phyloP scores from a whole-genome alignment of 92 coral and sea anemone species.

The Zoanthus sansibaricus region DNA sequence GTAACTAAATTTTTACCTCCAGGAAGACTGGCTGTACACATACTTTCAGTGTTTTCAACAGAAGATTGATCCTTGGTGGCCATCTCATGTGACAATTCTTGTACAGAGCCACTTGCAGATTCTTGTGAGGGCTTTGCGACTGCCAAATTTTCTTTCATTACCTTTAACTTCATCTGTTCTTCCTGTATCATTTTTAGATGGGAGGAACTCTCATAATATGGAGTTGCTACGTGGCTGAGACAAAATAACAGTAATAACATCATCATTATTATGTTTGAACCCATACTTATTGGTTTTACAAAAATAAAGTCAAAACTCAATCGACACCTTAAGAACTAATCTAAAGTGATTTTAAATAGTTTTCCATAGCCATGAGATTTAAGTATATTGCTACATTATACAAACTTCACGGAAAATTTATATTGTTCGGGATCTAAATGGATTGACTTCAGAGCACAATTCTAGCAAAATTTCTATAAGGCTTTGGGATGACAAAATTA shows the following conservation, averaged over 20 bases:
- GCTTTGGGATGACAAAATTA: too few species aligned
- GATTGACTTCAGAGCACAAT: too few species aligned
- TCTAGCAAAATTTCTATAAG: too few species aligned
- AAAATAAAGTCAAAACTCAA: neutral
- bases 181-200: conserved; percentile 62
- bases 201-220: conserved; percentile 57
- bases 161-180: conserved; percentile 68
- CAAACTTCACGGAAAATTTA: too few species aligned
- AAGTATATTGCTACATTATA: too few species aligned
- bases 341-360: too few species aligned
- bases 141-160: conserved; percentile 46
- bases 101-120: neutral
- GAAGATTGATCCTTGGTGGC: conserved; percentile 38
- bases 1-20: neutral
- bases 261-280: neutral
- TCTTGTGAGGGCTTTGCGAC: neutral
- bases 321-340: too few species aligned
- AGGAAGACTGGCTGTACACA: neutral
- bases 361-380: too few species aligned
- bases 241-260: neutral
- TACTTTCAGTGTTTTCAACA: conserved; percentile 28
- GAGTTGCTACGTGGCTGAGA: conserved; percentile 72
- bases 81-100: neutral
- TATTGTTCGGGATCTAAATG: too few species aligned
- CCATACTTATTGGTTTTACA: neutral